Evolutionary conservation across 2,797 vertebrate species (phyloP).

Genomic region (Malurus leucopterus): DNA sequence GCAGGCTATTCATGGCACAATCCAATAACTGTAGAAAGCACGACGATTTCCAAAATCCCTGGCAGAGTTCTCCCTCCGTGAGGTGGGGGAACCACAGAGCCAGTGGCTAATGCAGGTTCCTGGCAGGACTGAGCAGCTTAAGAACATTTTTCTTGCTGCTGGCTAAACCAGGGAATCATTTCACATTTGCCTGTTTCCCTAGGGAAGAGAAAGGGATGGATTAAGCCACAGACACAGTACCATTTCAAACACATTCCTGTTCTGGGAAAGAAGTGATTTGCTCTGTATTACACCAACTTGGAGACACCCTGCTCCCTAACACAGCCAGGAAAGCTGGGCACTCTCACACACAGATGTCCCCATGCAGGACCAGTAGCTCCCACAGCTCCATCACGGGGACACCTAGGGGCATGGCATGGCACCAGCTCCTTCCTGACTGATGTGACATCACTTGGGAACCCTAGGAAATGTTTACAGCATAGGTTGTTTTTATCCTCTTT

Average conservation of each 20-base stretch:
- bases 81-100: neutral
- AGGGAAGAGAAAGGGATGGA: neutral
- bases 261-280: neutral
- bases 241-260: accelerated
- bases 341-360: neutral
- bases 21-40: neutral
- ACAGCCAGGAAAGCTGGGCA: neutral
- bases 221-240: neutral
- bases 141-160: neutral
- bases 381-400: neutral
- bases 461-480: neutral
- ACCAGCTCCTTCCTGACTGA: neutral
- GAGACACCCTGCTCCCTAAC: neutral
- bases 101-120: neutral
- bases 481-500: neutral
- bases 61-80: neutral
- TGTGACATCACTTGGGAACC: neutral
- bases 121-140: neutral
- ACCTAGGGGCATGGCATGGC: accelerated
- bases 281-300: neutral
- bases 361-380: neutral
- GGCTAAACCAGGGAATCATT: neutral
- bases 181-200: neutral
- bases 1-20: neutral
- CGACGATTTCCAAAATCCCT: neutral